Evolutionary conservation across 2,888 invertebrate genomes (phyloP), one percentile per base, ranked within the genome.

Genomic region (Neuroscelio doddi): DNA sequence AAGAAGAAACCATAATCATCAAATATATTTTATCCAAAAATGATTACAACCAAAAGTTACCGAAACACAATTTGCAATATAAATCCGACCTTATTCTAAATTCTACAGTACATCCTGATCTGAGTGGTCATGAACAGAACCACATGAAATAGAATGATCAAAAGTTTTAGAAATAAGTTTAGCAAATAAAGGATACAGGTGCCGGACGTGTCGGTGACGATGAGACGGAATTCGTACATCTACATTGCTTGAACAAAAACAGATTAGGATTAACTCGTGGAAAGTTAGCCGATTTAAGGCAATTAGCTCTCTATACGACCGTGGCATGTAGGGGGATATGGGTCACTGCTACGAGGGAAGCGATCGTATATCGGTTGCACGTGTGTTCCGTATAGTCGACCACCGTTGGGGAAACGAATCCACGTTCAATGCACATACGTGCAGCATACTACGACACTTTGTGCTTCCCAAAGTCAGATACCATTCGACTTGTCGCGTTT

Each of bases 201-300:
- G 14, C 8, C 3, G 36, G n/a, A n/a, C n/a, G n/a, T n/a, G n/a
- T n/a, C n/a, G 15, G 12, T 36, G 36, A 15, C 8, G 14, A 15
- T 2, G 14, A 36, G 12, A 1, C 38, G 21, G 38, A 15, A 3
- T 5, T 21, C 21, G 21, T 21, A 3, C 5, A 5, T 21, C 21
- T 21, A 21, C 5, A 21, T 5, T 3, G 21, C 16, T 38, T 38
- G 17, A n/a, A 17, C 38, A 38, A 38, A 38, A 38, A 38, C 38
- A 38, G 17, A 38, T 38, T 15, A 38, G 38, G 38, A 38, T 38
- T 38, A 38, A 38, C 17, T 38, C 8, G 4, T 17, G 16, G 16
- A 17, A 38, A 38, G 38, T 38, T 38, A 17, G 16, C 17, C 3
- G n/a, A 8, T 38, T 16, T 16, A 9, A 17, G 17, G 16, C 38